Evolutionary conservation across 2,888 invertebrate species (phyloP).

Genomic region (Melinopterus prodromus): DNA sequence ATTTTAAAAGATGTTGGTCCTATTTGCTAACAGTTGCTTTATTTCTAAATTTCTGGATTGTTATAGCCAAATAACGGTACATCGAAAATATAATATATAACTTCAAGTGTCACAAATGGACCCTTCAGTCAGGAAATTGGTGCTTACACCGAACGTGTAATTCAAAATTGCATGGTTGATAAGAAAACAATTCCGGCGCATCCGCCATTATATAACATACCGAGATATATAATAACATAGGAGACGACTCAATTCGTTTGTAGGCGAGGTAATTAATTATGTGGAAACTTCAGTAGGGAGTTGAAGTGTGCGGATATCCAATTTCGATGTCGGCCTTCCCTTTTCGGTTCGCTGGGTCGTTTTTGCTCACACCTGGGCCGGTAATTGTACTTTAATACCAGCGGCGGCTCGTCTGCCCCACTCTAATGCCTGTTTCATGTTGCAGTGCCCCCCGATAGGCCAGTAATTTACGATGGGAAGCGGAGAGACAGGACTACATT

Average conservation of each 20-base stretch:
- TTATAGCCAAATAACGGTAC: too few relatives aligned
- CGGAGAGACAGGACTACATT: constrained; percentile 78
- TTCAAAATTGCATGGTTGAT: background rate
- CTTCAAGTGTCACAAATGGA: too few relatives aligned
- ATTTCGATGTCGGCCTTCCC: background rate
- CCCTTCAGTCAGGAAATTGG: too few relatives aligned
- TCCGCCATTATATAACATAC: background rate
- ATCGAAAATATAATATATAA: too few relatives aligned
- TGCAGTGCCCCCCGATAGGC: constrained; percentile 83
- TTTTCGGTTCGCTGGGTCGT: background rate
- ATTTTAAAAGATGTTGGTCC: too few relatives aligned
- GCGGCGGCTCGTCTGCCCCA: constrained; percentile 24
- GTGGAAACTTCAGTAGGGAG: background rate
- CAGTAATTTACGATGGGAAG: constrained; percentile 82
- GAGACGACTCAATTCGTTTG: background rate
- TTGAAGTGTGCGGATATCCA: background rate
- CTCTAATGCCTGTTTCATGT: constrained; percentile 52
- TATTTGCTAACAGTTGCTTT: too few relatives aligned
- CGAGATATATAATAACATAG: background rate
- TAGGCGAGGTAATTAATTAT: background rate
- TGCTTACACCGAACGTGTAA: too few relatives aligned
- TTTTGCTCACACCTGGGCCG: constrained; percentile 4
- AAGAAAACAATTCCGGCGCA: background rate
- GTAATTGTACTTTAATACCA: constrained; percentile 4
- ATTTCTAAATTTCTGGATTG: too few relatives aligned